A percentile compares a stretch with the other conserved stretches of the same genome.
phyloP scores from a whole-genome alignment of 2,113 vertebrate species.

The Typhlomys cinereus region DNA sequence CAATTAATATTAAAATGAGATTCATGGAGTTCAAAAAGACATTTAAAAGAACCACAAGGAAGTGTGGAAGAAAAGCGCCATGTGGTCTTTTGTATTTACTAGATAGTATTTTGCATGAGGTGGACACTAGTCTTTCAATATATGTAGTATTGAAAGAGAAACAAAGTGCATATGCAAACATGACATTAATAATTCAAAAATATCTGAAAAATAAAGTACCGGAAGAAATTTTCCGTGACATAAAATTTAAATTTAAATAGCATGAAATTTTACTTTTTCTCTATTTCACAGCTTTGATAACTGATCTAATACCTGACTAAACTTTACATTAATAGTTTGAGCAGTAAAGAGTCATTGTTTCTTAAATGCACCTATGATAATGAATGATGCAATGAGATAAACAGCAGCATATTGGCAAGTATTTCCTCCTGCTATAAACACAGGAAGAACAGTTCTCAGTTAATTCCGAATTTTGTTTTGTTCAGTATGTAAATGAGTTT shows the following conservation, averaged over 20 bases:
- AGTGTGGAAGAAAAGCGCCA: conserved; percentile 53
- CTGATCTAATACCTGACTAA: not conserved
- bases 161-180: conserved; percentile 38
- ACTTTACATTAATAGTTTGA: not conserved
- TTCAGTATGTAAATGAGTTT: conserved; percentile 45
- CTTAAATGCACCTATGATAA: not conserved
- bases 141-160: conserved; percentile 37
- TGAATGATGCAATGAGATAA: not conserved
- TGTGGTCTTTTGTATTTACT: conserved; percentile 65
- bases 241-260: conserved; percentile 21
- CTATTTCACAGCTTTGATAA: not conserved
- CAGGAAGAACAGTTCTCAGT: not conserved
- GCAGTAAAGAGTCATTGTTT: conserved; percentile 15
- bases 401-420: not conserved
- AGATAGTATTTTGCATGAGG: conserved; percentile 50
- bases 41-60: conserved; percentile 44
- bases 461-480: not conserved
- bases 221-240: not conserved
- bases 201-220: not conserved
- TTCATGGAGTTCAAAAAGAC: conserved; percentile 41
- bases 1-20: conserved; percentile 76
- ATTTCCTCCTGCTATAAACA: not conserved
- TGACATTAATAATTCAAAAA: conserved; percentile 33
- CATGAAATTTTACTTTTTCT: not conserved
- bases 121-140: conserved; percentile 28